Evolutionary conservation across 2,113 vertebrate genomes (phyloP).

Genomic region (Hippoglossus stenolepis): DNA sequence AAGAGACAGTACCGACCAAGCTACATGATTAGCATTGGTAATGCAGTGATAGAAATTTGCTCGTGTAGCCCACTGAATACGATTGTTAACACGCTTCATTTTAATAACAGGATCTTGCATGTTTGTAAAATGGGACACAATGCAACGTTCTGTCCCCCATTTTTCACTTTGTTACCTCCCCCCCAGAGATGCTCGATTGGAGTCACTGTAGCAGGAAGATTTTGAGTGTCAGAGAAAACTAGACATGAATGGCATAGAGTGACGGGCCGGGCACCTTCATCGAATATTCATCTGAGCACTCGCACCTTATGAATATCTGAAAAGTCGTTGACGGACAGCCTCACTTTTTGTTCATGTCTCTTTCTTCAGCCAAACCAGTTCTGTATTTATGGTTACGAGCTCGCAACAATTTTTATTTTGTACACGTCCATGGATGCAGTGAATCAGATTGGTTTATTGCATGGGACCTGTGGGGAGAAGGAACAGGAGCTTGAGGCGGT

Average conservation of each 20-base stretch:
- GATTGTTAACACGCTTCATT: conserved; percentile 1
- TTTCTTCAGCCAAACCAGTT: conserved; percentile 6
- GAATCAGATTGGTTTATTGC: conserved; percentile 48
- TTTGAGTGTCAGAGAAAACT: conserved; percentile 65
- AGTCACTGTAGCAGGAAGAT: conserved; percentile 25
- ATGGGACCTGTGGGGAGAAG: conserved; percentile 17
- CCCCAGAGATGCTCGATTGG: conserved; percentile 7
- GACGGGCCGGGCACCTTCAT: conserved; percentile 57
- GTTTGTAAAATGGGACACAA: background rate
- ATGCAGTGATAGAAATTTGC: background rate
- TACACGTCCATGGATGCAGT: conserved; percentile 33
- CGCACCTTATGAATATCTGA: conserved; percentile 68
- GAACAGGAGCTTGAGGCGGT: conserved; percentile 1
- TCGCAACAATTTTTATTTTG: conserved; percentile 45
- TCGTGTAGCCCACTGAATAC: background rate
- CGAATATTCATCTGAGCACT: conserved; percentile 77
- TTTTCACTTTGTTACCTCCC: conserved; percentile 15
- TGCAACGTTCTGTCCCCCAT: background rate
- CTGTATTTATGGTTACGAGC: conserved; percentile 58
- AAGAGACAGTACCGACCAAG: background rate
- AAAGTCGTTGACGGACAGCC: conserved; percentile 68
- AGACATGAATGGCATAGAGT: conserved; percentile 66
- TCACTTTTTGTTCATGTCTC: conserved; percentile 42
- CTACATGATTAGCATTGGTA: background rate
- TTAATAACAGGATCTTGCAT: too few species aligned